phyloP scores from a whole-genome alignment of 2,113 vertebrate genomes.

The Rhineura floridana region DNA sequence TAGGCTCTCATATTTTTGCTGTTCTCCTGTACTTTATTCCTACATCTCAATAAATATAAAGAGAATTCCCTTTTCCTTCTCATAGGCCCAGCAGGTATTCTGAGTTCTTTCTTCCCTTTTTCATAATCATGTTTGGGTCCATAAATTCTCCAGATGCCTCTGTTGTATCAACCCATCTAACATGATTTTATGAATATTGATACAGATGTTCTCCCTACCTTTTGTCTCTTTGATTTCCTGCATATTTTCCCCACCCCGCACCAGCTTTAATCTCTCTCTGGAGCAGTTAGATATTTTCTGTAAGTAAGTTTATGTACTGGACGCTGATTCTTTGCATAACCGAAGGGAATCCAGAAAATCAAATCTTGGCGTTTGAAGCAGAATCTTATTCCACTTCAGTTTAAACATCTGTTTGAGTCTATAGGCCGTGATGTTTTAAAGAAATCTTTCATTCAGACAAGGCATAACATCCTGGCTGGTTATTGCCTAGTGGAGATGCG shows the following conservation, averaged over 20 bases:
- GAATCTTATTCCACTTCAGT: constrained; percentile 50
- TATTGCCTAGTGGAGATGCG: constrained; percentile 38
- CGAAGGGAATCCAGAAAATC: constrained; percentile 55
- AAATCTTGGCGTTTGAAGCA: constrained; percentile 46
- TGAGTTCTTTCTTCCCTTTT: not conserved
- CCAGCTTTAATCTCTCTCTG: constrained; percentile 38
- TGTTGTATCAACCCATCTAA: constrained; percentile 27
- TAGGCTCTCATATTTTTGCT: constrained; percentile 1
- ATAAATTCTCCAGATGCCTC: constrained; percentile 33
- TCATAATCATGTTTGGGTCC: constrained; percentile 26
- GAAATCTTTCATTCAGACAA: constrained; percentile 54
- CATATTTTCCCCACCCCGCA: not conserved
- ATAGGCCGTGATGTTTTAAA: constrained; percentile 47
- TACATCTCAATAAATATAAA: constrained; percentile 29
- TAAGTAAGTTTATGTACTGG: constrained; percentile 37
- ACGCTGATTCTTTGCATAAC: constrained; percentile 47
- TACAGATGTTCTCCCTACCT: constrained; percentile 41
- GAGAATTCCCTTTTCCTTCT: constrained; percentile 26
- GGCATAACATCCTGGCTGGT: constrained; percentile 34
- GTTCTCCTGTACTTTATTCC: not conserved
- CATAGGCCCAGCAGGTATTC: not conserved
- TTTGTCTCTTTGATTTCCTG: constrained; percentile 40
- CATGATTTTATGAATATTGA: constrained; percentile 37
- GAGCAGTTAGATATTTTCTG: constrained; percentile 53
- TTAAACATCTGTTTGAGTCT: constrained; percentile 55